Base-by-base conservation (phyloP, 2,113 vertebrate genomes). In the Zapus hudsonius region DNA sequence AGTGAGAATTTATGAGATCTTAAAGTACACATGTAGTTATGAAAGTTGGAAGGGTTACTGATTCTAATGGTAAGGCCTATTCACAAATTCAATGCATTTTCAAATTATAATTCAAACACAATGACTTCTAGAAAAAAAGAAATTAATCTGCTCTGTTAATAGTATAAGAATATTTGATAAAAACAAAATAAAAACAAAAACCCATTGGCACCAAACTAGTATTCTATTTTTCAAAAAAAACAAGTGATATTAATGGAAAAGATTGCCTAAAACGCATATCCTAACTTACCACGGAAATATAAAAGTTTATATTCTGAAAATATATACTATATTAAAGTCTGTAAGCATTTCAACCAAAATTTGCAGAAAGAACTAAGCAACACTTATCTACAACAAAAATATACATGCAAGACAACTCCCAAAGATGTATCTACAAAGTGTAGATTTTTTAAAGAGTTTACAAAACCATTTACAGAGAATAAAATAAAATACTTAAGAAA, bases 241-340 rank as follows among this genome's bases (percentile, higher is more conserved):
- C 98, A 96, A 96, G 97, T 98, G 96, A 96, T 93, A 97, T 95
- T 96, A 94, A 98, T 98, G 98, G 96, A 98, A 98, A 98, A 98
- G 98, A 98, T 98, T 98, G 98, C 98, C 98, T 98, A 98, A 97
- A 98, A 97, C 98, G 96, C 98, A 98, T 98, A 98, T 97, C 97
- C 98, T 98, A 98, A 98, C 98, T 99, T 98, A 99, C 97, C 98
- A 98, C 98, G 97, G 98, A 98, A 98, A 98, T 99, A 99, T 98
- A 99, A 99, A 98, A 98, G 97, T 99, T 98, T 98, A 98, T 98
- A 98, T 97, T 98, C 97, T 98, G 98, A 98, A 98, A 98, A 98
- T 98, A 98, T 98, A 98, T 98, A 99, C 98, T 98, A 98, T 98
- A 98, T 97, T 98, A 98, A 98, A 98, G 98, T 98, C 97, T 97